These are phyloP conservation scores for Platerodrilus igneus DNA, from an alignment of 2,888 invertebrate genomes.

Conservation along the genomic window DNA sequence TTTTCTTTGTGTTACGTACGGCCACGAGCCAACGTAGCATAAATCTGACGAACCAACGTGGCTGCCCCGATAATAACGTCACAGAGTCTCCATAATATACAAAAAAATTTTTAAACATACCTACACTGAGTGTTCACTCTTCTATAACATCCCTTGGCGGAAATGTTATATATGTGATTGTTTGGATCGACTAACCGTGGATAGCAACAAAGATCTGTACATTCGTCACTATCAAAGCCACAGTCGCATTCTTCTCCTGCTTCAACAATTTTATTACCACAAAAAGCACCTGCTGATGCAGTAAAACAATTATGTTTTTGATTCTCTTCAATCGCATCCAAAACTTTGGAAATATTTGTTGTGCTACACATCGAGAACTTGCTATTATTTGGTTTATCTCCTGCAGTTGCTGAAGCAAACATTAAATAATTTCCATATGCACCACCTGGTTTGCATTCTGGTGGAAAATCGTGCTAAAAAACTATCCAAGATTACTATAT, in stretches of 20 bases:
- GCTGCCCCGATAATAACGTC: too few species aligned
- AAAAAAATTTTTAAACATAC: constrained; percentile 44
- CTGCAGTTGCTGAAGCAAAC: constrained; percentile 99
- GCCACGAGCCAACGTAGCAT: too few species aligned
- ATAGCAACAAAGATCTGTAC: constrained; percentile 90
- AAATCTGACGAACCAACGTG: too few species aligned
- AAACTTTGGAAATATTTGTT: constrained; percentile 89
- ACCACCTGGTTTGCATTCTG: constrained; percentile 86
- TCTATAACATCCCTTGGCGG: constrained; percentile 77
- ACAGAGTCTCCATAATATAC: too few species aligned
- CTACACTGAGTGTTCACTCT: constrained; percentile 76
- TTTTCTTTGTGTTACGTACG: too few species aligned
- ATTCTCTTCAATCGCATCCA: constrained; percentile 86
- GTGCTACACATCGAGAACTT: constrained; percentile 94
- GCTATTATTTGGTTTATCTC: constrained; percentile 96
- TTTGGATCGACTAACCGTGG: constrained; percentile 70
- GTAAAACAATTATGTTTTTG: constrained; percentile 92
- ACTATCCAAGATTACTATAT: constrained; percentile 14
- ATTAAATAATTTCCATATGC: constrained; percentile 96
- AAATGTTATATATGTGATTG: constrained; percentile 63
- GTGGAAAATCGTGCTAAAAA: constrained; percentile 86
- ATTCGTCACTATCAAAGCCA: constrained; percentile 89
- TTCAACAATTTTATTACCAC: constrained; percentile 98
- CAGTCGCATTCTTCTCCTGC: constrained; percentile 98
- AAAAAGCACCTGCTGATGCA: constrained; percentile 91